phyloP scores from a whole-genome alignment of 2,888 invertebrate species.

The Blastobasis lacticolella region DNA sequence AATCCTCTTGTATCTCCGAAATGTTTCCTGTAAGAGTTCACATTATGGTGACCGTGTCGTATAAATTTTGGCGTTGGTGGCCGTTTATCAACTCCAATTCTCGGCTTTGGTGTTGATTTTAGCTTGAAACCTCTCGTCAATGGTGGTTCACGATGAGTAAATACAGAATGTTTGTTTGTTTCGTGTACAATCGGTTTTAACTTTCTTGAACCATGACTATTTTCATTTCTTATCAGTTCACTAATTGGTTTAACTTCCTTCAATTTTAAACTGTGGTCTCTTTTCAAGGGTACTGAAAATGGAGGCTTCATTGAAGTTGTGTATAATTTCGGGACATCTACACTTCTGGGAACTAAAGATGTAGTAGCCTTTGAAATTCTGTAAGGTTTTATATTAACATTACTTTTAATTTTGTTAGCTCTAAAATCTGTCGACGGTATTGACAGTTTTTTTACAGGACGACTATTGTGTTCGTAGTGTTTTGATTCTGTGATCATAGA shows the following conservation, averaged over 20 bases:
- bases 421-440: too few species aligned
- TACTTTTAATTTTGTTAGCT: too few species aligned
- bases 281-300: conserved; percentile 9
- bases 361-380: conserved; percentile 32
- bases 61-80: not conserved
- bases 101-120: conserved; percentile 3
- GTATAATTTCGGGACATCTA: conserved; percentile 24
- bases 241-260: not conserved
- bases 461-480: too few species aligned
- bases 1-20: conserved; percentile 10
- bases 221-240: not conserved
- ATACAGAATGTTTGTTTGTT: conserved; percentile 31
- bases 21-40: too few species aligned
- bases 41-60: not conserved
- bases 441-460: too few species aligned
- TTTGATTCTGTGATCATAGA: too few species aligned
- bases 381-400: conserved; percentile 9
- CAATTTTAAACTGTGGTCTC: conserved; percentile 11
- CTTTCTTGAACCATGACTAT: not conserved
- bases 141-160: conserved; percentile 13
- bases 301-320: conserved; percentile 10
- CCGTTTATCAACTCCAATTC: not conserved
- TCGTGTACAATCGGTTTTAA: conserved; percentile 18
- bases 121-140: conserved; percentile 6
- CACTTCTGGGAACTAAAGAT: conserved; percentile 22